Conservation (phyloP, 2,113 vertebrate genomes). For the Raja brachyura region DNA sequence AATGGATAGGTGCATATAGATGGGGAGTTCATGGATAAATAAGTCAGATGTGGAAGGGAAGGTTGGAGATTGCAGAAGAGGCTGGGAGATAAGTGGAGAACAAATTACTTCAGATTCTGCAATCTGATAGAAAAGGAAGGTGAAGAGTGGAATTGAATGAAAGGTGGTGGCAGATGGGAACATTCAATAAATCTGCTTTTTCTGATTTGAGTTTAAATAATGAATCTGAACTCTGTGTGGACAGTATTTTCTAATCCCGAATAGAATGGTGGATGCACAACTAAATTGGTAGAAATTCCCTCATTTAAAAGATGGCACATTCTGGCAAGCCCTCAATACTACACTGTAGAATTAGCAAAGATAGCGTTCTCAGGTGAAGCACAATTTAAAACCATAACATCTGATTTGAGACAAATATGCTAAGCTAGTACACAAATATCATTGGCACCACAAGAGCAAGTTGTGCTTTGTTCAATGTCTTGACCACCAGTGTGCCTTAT, state of each 20-base stretch:
- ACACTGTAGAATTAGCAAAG: not conserved
- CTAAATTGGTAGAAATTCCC: not conserved
- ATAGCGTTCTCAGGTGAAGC: no score
- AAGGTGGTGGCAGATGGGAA: no score
- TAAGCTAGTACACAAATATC: not conserved
- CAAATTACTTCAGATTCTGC: no score
- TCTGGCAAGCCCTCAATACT: not conserved
- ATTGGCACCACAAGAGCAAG: not conserved
- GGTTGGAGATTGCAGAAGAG: no score
- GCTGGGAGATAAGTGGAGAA: no score
- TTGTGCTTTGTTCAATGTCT: not conserved
- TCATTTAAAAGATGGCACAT: not conserved
- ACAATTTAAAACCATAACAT: not conserved
- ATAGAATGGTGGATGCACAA: not conserved
- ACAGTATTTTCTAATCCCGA: not conserved
- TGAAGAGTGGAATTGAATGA: no score
- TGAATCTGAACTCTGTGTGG: no score
- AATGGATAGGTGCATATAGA: no score
- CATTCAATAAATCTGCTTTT: not conserved
- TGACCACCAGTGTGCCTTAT: not conserved
- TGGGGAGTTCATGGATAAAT: no score
- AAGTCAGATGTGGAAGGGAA: no score
- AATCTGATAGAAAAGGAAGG: no score
- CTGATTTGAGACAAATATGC: no score
- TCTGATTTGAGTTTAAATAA: not conserved